phyloP scores from a whole-genome alignment of 2,113 vertebrate species.

The Phrynocephalus versicolor region DNA sequence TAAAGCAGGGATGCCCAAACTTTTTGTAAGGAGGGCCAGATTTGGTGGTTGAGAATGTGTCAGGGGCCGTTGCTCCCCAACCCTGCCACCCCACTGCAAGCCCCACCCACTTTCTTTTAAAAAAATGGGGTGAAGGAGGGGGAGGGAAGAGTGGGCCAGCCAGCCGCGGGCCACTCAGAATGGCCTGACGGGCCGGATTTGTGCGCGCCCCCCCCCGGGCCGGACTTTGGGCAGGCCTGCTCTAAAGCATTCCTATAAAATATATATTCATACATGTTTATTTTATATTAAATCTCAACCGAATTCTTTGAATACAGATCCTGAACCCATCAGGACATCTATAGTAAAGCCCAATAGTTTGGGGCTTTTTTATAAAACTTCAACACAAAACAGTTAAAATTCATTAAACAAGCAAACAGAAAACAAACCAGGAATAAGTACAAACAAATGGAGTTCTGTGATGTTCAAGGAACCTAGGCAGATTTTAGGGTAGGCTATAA shows the following conservation, averaged over 20 bases:
- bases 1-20: too few relatives aligned
- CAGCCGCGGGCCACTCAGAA: too few relatives aligned
- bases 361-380: background rate
- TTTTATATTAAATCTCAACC: background rate
- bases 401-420: conserved; percentile 55
- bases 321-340: background rate
- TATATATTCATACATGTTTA: background rate
- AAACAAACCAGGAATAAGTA: background rate
- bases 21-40: too few relatives aligned
- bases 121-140: too few relatives aligned
- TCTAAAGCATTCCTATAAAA: background rate
- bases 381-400: conserved; percentile 25
- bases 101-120: too few relatives aligned
- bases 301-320: background rate
- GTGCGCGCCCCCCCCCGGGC: background rate
- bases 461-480: conserved; percentile 45
- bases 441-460: conserved; percentile 61
- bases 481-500: conserved; percentile 53
- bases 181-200: too few relatives aligned
- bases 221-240: too few relatives aligned
- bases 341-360: background rate
- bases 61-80: too few relatives aligned
- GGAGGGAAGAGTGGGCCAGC: too few relatives aligned
- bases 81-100: too few relatives aligned
- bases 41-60: too few relatives aligned